Conservation (phyloP, 2,888 invertebrate species). For the Sepiola atlantica region DNA sequence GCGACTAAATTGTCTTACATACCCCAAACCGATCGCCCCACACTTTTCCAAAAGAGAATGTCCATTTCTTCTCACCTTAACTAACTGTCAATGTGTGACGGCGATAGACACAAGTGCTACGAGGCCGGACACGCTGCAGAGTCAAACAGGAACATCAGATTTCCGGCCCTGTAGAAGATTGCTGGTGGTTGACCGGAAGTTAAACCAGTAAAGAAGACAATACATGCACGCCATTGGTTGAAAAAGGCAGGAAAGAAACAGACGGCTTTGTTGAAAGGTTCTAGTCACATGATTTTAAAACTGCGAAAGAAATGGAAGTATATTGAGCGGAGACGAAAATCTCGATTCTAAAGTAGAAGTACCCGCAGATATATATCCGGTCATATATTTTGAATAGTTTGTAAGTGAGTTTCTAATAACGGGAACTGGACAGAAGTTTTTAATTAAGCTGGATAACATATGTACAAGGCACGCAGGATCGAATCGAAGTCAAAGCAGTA, state of each 20-base stretch:
- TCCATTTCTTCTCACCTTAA: background rate
- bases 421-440: background rate
- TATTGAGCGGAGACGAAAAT: background rate
- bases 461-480: too few species aligned
- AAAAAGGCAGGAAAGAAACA: background rate
- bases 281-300: background rate
- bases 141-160: background rate
- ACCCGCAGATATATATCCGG: background rate
- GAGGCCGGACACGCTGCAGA: background rate
- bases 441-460: too few species aligned
- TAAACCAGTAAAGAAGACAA: background rate
- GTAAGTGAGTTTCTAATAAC: background rate
- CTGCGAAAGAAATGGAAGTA: background rate
- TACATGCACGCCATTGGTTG: background rate
- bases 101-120: background rate
- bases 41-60: background rate
- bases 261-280: background rate
- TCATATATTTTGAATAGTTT: background rate
- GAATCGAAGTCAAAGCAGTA: too few species aligned
- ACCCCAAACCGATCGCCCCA: background rate
- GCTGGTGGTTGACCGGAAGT: conserved; percentile 32
- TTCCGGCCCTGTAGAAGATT: background rate
- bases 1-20: background rate
- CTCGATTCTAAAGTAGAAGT: background rate
- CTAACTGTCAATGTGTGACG: too few species aligned